These are phyloP conservation scores for Halotydeus destructor DNA, from an alignment of 1,140 invertebrate species.

Conservation along the genomic window DNA sequence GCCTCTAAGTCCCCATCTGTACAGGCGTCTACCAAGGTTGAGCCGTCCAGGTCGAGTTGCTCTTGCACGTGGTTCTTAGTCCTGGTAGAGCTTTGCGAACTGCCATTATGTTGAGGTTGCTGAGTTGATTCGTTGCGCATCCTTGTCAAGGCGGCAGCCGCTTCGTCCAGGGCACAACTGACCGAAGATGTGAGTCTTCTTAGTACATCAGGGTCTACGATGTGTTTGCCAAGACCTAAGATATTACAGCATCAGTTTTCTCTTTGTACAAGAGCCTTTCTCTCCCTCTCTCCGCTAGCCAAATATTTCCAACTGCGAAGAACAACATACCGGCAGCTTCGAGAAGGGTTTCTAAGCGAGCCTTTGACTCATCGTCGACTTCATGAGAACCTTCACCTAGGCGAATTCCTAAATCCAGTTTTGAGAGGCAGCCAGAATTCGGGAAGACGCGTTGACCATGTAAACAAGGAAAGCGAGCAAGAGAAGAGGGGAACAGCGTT, in stretches of 20 bases:
- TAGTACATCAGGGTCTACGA: conserved; percentile 40
- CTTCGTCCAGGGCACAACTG: conserved; percentile 81
- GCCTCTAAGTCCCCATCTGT: conserved; percentile 76
- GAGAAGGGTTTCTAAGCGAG: conserved; percentile 58
- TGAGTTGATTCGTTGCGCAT: conserved; percentile 88
- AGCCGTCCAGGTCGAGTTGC: not conserved
- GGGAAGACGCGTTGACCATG: too few species aligned
- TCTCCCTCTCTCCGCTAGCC: too few species aligned
- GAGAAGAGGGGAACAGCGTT: too few species aligned
- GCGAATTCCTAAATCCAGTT: not conserved
- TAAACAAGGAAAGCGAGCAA: too few species aligned
- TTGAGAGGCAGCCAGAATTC: too few species aligned
- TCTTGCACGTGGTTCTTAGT: conserved; percentile 7
- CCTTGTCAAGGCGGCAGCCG: conserved; percentile 73
- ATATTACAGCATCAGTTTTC: not conserved
- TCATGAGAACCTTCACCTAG: conserved; percentile 11
- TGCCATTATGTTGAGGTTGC: too few species aligned
- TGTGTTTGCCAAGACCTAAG: conserved; percentile 30
- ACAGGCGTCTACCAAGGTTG: conserved; percentile 54
- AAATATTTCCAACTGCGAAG: too few species aligned
- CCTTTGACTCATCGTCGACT: conserved; percentile 74
- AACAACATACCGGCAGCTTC: conserved; percentile 54
- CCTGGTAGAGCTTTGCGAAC: conserved; percentile 15
- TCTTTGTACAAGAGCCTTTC: not conserved
- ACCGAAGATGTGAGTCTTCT: conserved; percentile 63